Base-by-base conservation (phyloP, 2,113 vertebrate genomes). In the Todiramphus saurophagus region DNA sequence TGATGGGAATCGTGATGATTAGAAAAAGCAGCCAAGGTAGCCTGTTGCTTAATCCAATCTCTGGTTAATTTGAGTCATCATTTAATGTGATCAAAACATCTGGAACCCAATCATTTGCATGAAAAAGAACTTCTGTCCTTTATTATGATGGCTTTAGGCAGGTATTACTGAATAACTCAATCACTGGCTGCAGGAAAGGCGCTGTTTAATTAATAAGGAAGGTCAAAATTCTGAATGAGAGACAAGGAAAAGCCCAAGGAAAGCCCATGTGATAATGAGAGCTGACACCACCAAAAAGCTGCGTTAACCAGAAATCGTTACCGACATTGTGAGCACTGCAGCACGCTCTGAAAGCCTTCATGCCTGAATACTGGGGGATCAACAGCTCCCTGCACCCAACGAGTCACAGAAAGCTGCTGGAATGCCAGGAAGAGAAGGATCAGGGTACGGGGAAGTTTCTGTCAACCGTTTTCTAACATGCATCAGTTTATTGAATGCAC, bases 171-270 rank as follows among this genome's bases (percentile, higher is more conserved):
- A 94, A 97, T 95, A 95, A 96, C 95, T 97, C 96, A 97, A 96
- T 97, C 96, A 97, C 83, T 78, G 89, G 75, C 85, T 93, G 84
- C 78, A 93, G 73, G 67, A 93, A 95, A 95, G 91, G 79, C 4
- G 4, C 80, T 94, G 83, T 93, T 96, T 94, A 97, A 97, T 97
- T 97, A 97, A 96, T 94, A 93, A 66, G 74, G 93, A 97, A 97
- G 94, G 97, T 97, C 97, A 97, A 96, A 96, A 96, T 96, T 94
- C 70, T 94, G 94, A 96, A 91, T 90, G 83, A 75, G 77, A 94
- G 91, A 93, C 96, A 97, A 95, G 91, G 70, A 96, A 96, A 88
- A 96, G 95, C 96, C 96, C 95, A 97, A 97, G 97, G 97, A 97
- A 97, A 97, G 73, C 39, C 93, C 76, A 20, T 87, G 87, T 91